A percentile compares a stretch with the other conserved stretches of the same genome.
phyloP scores from a whole-genome alignment of 2,888 invertebrate species.

The Toxonevra muliebris region DNA sequence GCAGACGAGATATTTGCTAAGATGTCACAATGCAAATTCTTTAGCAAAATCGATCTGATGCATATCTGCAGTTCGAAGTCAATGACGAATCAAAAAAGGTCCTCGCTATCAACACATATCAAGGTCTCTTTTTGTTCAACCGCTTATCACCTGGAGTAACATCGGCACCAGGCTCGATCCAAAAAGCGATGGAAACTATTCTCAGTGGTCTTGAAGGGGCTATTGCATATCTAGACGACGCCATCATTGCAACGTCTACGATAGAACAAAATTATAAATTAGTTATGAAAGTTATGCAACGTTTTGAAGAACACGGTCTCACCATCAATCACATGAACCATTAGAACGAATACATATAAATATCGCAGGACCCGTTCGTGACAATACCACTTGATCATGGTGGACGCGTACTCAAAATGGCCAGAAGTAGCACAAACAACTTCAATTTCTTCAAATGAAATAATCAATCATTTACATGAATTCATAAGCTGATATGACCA shows the following conservation, averaged over 20 bases:
- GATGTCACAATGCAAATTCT: too few species aligned
- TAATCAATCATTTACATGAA: too few species aligned
- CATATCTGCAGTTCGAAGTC: conserved; percentile 38
- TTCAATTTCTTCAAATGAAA: too few species aligned
- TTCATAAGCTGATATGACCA: too few species aligned
- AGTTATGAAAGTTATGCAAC: conserved; percentile 17
- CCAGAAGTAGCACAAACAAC: too few species aligned
- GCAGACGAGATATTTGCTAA: too few species aligned
- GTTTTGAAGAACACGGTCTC: neutral
- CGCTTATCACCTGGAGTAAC: conserved; percentile 36
- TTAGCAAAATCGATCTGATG: too few species aligned
- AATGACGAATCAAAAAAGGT: conserved; percentile 34
- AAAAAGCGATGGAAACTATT: conserved; percentile 35
- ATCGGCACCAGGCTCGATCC: conserved; percentile 35
- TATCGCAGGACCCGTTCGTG: too few species aligned
- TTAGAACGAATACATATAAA: too few species aligned
- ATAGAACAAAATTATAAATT: conserved; percentile 1
- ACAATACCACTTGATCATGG: too few species aligned
- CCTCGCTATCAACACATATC: conserved; percentile 33
- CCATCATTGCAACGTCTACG: conserved; percentile 21
- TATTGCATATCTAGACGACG: conserved; percentile 20
- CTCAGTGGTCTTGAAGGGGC: conserved; percentile 20
- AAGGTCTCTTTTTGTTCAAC: conserved; percentile 34
- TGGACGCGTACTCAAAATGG: too few species aligned
- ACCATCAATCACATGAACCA: too few species aligned